These are phyloP conservation scores for Protobothrops flavoviridis DNA, from an alignment of 2,113 vertebrate species.

Conservation along the genomic window DNA sequence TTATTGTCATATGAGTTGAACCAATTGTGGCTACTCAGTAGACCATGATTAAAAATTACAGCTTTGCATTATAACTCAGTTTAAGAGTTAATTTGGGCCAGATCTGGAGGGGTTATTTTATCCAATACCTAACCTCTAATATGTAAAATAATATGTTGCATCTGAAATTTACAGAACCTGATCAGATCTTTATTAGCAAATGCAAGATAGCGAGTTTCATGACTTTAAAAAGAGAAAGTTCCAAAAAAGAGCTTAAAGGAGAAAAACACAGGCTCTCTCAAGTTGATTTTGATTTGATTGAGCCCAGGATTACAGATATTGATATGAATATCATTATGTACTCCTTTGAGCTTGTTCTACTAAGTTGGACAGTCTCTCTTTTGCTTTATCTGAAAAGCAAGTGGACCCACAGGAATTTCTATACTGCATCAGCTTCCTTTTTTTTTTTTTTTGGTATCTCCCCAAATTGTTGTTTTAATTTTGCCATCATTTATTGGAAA, in stretches of 20 bases:
- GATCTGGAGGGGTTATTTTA: neutral
- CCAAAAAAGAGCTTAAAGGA: neutral
- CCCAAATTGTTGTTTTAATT: neutral
- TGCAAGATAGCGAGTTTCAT: neutral
- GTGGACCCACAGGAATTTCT: neutral
- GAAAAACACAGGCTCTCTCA: neutral
- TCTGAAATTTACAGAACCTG: neutral
- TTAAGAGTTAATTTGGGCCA: neutral
- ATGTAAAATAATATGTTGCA: neutral
- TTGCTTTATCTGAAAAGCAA: conserved; percentile 11
- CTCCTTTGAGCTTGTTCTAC: conserved; percentile 21
- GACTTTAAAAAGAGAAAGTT: neutral
- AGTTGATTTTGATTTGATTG: neutral
- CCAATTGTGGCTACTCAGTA: neutral
- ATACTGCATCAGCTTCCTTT: neutral
- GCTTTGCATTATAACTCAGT: neutral
- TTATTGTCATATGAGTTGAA: neutral
- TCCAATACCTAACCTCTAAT: neutral
- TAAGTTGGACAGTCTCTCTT: neutral
- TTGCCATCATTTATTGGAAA: conserved; percentile 34
- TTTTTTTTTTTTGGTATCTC: neutral
- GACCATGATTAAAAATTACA: neutral
- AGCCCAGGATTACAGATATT: neutral
- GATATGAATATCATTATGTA: neutral
- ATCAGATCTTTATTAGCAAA: neutral